Base-by-base conservation (phyloP, 64 coral and sea anemone species). In the Dendronephthya gigantea region DNA sequence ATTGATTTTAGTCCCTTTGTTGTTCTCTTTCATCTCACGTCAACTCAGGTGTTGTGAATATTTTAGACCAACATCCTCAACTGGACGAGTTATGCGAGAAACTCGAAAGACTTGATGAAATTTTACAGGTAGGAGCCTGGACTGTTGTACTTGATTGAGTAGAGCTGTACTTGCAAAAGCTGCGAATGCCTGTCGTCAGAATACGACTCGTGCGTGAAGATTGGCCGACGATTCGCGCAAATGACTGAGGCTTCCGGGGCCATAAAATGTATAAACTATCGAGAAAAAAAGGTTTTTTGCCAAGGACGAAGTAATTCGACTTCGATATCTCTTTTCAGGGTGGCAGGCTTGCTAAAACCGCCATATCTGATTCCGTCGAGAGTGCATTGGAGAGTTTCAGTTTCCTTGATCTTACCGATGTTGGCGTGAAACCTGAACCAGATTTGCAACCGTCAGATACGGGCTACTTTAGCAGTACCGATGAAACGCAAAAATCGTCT, bases 321-420 rank as follows among this genome's bases (percentile, higher is more conserved):
- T n/a, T 45, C 41, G 4, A 45, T 45, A 45, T 45, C 11, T 30
- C 6, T 66, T 5, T 30, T 4, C 29, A 66, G 58, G 58, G 58
- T 6, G 58, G 58, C 19, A 66, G 22, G 29, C 58, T 66, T 5
- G 5, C 4, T 15, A 79, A 79, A 35, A 36, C 32, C 9, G 14
- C 34, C 29, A 19, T 79, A 0, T 79, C 72, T 34, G n/a, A 33
- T 12, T 79, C 72, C 34, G 72, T 79, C 22, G 72, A 79, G 22
- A 79, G 72, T 79, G 72, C 72, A 35, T 79, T 79, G 72, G 72
- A 79, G 8, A 79, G 72, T 35, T 79, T 79, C 72, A 79, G 72
- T 34, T 79, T 79, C 22, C 29, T 79, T 3, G 72, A 79, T 33
- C 15, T 79, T 7, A 79, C 72, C 1, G 72, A 79, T 36, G 72